These are phyloP conservation scores for Ispidina picta DNA, from an alignment of 2,797 vertebrate species.

Conservation along the genomic window DNA sequence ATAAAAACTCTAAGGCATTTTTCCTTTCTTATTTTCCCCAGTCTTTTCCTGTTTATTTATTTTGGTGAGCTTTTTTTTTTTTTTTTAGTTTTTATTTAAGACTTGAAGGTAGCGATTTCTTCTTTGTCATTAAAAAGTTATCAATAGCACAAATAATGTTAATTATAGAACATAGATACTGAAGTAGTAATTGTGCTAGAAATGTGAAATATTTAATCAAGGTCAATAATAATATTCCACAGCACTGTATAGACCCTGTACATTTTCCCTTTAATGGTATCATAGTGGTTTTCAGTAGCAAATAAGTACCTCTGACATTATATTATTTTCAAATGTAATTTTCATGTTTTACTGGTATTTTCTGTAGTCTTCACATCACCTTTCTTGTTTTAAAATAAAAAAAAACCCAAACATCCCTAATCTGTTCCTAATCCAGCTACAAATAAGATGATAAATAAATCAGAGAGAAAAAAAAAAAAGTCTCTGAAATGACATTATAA, in stretches of 20 bases:
- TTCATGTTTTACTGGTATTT: constrained; percentile 45
- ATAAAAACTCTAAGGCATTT: neutral
- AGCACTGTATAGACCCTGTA: neutral
- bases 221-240: constrained; percentile 13
- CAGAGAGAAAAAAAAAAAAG: constrained; percentile 16
- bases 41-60: neutral
- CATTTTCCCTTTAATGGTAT: constrained; percentile 23
- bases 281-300: neutral
- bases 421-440: constrained; percentile 52
- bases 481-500: constrained; percentile 63
- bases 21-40: neutral
- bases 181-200: constrained; percentile 9
- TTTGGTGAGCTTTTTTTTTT: neutral
- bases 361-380: neutral
- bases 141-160: neutral
- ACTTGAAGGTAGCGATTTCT: neutral
- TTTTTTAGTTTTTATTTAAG: neutral
- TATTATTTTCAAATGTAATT: constrained; percentile 37
- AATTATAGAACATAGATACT: neutral
- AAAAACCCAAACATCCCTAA: neutral
- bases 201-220: neutral
- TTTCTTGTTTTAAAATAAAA: constrained; percentile 46
- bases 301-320: constrained; percentile 43
- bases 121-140: neutral
- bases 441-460: constrained; percentile 64